Evolutionary conservation across 2,113 vertebrate genomes (phyloP), one percentile per base, ranked within the genome.

Genomic region (Barbus barbus): DNA sequence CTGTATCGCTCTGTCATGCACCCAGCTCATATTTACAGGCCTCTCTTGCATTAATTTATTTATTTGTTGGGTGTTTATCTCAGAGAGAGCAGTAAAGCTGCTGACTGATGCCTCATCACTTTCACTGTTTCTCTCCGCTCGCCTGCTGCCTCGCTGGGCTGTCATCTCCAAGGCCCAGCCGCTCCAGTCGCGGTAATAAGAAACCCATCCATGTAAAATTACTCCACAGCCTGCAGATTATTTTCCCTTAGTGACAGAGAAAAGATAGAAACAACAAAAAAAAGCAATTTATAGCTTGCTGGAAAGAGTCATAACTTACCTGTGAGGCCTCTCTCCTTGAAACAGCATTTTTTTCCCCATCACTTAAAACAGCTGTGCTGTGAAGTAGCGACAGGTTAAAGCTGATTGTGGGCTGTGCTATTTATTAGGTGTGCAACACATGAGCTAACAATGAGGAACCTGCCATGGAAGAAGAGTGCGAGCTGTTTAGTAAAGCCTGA

Each of bases 91-190:
- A 33, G 73, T 86, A 84, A 85, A 87, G 77, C 80, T 74, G 82
- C 71, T 77, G 87, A 85, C 84, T 84, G 85, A 78, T 69, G 71
- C 84, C 38, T 86, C 83, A 58, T 84, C 82, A 67, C 46, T 48
- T 85, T 88, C 83, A 73, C 48, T 26, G 79, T 89, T 84, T 81
- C 85, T 73, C 63, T 79, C 69, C 72, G 24, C 67, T 61, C 36
- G 38, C 67, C 83, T 41, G 74, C 81, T 84, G 85, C 83, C 86
- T 87, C 84, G 63, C 79, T 89, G 84, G 77, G 73, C 75, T 88
- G 87, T 88, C 89, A 86, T 76, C 82, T 86, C 80, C 87, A 88
- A 89, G 89, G 89, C 88, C 86, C 82, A 78, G 79, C 86, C 84
- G 81, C 75, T 73, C 81, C 65, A 73, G 80, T 51, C 72, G 75